Base-by-base conservation (phyloP, 2,113 vertebrate species). In the Morone saxatilis region DNA sequence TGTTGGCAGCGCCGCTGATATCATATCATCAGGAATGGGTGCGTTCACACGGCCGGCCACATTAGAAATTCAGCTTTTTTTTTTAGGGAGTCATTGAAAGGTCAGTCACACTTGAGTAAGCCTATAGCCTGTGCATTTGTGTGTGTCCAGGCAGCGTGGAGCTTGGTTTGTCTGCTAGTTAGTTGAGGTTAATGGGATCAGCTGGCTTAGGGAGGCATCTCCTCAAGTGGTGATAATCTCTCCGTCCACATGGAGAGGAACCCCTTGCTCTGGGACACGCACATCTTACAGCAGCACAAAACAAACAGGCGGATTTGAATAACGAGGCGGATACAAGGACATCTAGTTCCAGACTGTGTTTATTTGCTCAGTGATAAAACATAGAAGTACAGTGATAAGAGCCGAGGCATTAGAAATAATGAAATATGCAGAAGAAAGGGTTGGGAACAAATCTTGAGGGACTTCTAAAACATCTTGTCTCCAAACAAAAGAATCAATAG, bases 151-250 rank as follows among this genome's bases (percentile, higher is more conserved):
- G 69, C 53, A 78, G 84, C 19, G 12, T 79, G 59, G 71, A 48
- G 65, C 72, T 80, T 76, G 76, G 82, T 72, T 86, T 76, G 84
- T 89, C 81, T 90, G 80, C 69, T 79, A 54, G 86, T 88, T 86
- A 86, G 88, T 72, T 47, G 76, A 85, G 91, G 90, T 91, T 92
- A 90, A 92, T 89, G 71, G 71, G 91, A 92, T 93, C 80, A 85
- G 60, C 47, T 85, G 81, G 73, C 61, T 92, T 75, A 72, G 70
- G 67, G 69, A 86, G 67, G 66, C 78, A 71, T 86, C 78, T 78
- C 69, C 68, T 88, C 76, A 62, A 81, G 86, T 88, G 87, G 85
- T 83, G 73, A 88, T 91, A 80, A 91, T 88, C 83, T 83, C 14
- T 76, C 36, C 68, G 59, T 85, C 84, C 73, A 57, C 20, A 43